Evolutionary conservation across 1,140 invertebrate species (phyloP), one percentile per base, ranked within the genome.

Genomic region (Teleogryllus occipitalis): DNA sequence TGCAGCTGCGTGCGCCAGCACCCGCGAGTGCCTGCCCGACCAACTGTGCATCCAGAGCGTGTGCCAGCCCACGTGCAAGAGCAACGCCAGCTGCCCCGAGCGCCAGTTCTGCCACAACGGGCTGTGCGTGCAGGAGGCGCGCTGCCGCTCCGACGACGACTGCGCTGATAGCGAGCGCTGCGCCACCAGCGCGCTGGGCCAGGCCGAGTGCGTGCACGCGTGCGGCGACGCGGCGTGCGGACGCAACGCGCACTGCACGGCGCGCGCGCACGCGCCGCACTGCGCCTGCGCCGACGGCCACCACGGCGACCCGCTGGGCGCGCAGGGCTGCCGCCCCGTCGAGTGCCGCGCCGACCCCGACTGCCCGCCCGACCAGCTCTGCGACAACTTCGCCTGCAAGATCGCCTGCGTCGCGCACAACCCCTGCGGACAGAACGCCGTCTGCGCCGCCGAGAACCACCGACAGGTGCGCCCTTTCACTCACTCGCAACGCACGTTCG

Each of bases 381-480:
- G 96, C 82, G 90, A 94, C 74, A 87, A 91, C 73, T 90, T 93
- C 82, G 92, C 91, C 85, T 96, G 95, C 85, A 93, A 94, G 87
- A 94, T 95, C 81, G 93, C 94, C 47, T 97, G 96, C 85, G 87
- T 95, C 8, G 89, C 91, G 0, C 86, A 91, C 21, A 94, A 96
- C 87, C 91, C 93, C 21, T 97, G 95, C 82, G 94, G 94, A 12
- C 89, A 91, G 22, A 96, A 96, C 86, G 92, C 95, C 0, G 86
- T 96, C 22, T 96, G 95, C 85, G 92, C 94, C 22, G 92, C 93
- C 3, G 92, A 95, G 85, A 90, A 91, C 82, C 94, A 96, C 83
- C 87, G 88, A 81, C 90, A 91, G 83, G 86, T 91, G 76, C 79
- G 75, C n/a, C 5, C 39, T 39, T 47, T 76, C 27, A 5, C 27